Percentiles rank a stretch among this genome's conserved stretches.
These are phyloP conservation scores for Salvelinus alpinus DNA, from an alignment of 2,113 vertebrate genomes.

Conservation along the genomic window DNA sequence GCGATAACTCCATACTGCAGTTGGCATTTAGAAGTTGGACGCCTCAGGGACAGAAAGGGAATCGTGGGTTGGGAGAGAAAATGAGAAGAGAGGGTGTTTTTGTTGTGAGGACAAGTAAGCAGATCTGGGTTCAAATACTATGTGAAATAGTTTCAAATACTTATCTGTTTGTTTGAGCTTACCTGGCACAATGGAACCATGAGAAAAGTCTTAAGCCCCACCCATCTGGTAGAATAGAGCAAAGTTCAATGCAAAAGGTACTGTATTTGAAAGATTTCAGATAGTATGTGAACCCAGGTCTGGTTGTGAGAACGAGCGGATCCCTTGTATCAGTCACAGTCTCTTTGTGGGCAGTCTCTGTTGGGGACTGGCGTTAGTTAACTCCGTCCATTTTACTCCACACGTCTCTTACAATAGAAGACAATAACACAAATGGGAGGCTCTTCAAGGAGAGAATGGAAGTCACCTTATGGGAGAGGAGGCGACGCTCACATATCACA, in stretches of 20 bases:
- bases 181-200: no score
- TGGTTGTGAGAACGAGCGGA: constrained; percentile 22
- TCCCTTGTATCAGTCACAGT: constrained; percentile 60
- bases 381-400: constrained; percentile 49
- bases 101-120: constrained; percentile 21
- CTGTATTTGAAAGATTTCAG: no score
- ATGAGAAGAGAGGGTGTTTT: constrained; percentile 40
- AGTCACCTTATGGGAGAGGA: constrained; percentile 16
- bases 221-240: no score
- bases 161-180: no score
- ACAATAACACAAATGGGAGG: constrained; percentile 69
- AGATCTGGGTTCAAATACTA: no score
- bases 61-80: constrained; percentile 34
- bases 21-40: constrained; percentile 69
- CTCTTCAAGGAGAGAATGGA: constrained; percentile 47
- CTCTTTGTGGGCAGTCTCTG: constrained; percentile 42
- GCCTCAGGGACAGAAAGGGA: constrained; percentile 46
- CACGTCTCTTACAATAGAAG: constrained; percentile 65
- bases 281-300: no score
- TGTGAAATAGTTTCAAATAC: no score
- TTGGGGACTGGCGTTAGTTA: constrained; percentile 53
- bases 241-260: not conserved
- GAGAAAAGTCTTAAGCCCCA: no score
- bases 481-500: constrained; percentile 29
- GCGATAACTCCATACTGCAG: constrained; percentile 60